Percentiles rank a stretch among this genome's conserved stretches.
Conservation (phyloP, 2,888 invertebrate species). For the Sinhomidia bicolor region DNA sequence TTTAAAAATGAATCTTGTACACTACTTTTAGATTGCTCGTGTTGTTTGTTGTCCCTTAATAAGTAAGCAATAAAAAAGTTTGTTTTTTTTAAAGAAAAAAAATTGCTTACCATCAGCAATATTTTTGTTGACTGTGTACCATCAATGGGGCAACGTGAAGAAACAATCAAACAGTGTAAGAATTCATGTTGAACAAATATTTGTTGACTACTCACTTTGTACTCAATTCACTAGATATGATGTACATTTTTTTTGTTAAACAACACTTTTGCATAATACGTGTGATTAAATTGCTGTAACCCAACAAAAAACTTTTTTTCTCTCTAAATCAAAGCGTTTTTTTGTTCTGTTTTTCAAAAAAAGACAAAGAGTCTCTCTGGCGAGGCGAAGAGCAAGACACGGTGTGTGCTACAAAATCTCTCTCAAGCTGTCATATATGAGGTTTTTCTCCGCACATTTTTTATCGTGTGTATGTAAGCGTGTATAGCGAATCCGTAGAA, state of each 20-base stretch:
- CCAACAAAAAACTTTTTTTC: background rate
- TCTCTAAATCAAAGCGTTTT: too few relatives aligned
- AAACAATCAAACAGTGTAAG: background rate
- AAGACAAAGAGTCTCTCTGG: conserved; percentile 60
- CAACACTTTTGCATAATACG: background rate
- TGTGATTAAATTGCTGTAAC: background rate
- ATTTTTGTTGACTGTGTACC: too few relatives aligned
- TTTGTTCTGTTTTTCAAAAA: too few relatives aligned
- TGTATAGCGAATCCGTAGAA: conserved; percentile 56
- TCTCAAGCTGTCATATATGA: conserved; percentile 71
- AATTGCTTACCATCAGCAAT: conserved; percentile 20
- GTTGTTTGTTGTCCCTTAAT: too few relatives aligned
- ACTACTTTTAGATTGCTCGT: too few relatives aligned
- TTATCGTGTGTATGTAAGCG: conserved; percentile 10
- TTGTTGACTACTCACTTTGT: background rate
- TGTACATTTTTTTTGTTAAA: background rate
- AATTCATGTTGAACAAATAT: background rate
- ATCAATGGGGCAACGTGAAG: conserved; percentile 31
- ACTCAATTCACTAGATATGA: background rate
- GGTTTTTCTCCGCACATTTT: conserved; percentile 38
- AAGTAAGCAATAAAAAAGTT: too few relatives aligned
- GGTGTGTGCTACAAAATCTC: conserved; percentile 73
- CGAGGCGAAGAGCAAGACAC: conserved; percentile 70
- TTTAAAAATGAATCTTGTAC: too few relatives aligned
- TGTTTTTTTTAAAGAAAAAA: too few relatives aligned